Evolutionary conservation across 2,888 invertebrate genomes (phyloP).

Genomic region (Malthinus seriepunctatus): DNA sequence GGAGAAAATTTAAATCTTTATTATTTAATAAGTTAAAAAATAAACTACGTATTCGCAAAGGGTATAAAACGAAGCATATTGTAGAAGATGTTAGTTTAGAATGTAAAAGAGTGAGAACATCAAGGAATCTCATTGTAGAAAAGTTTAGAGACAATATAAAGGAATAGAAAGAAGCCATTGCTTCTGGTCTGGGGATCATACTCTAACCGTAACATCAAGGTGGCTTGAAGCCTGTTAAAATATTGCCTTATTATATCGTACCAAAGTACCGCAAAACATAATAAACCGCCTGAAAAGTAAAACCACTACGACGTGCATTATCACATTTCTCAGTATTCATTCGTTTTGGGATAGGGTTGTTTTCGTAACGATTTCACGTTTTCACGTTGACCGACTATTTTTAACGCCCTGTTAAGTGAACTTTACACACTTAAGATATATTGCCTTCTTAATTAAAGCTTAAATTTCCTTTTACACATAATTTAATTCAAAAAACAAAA

Average conservation of each 20-base stretch:
- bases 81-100: too few species aligned
- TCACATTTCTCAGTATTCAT: constrained; percentile 28
- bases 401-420: constrained; percentile 2
- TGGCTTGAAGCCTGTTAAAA: constrained; percentile 44
- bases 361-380: constrained; percentile 13
- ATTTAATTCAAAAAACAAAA: constrained; percentile 1
- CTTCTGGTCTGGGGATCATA: constrained; percentile 38
- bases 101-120: too few species aligned
- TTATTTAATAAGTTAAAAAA: too few species aligned
- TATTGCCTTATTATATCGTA: constrained; percentile 44
- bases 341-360: constrained; percentile 18
- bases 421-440: constrained; percentile 12
- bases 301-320: constrained; percentile 31
- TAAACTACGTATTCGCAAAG: too few species aligned
- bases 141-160: constrained; percentile 47
- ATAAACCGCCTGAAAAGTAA: constrained; percentile 41
- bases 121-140: constrained; percentile 29
- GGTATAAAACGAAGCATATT: too few species aligned
- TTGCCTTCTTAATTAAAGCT: constrained; percentile 10
- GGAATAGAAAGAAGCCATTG: constrained; percentile 41
- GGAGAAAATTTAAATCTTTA: too few species aligned
- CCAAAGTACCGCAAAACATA: constrained; percentile 45
- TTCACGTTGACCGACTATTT: constrained; percentile 10
- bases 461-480: constrained; percentile 17
- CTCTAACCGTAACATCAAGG: constrained; percentile 43